Base-by-base conservation (phyloP, 1,140 invertebrate genomes). In the Steinernema khuongi region DNA sequence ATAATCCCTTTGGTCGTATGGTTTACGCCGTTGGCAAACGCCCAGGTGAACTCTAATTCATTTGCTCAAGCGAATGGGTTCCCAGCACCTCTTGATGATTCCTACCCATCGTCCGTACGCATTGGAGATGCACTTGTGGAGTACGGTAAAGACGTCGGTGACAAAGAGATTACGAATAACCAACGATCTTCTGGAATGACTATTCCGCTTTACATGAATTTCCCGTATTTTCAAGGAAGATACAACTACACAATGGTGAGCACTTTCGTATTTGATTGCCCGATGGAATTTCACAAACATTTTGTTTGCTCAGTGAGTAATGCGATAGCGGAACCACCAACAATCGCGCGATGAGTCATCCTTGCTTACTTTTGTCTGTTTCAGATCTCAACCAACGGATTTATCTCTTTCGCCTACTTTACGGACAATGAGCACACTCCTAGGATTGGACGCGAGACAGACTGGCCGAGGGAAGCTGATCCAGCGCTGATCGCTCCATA, bases 211-310 rank as follows among this genome's bases (percentile, higher is more conserved):
- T 73, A 76, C 44, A 75, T 36, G 28, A 68, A 70, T 26, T 75
- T 75, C 44, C 74, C 74, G n/a, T 76, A 67, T 31, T 76, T 76
- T 43, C 71, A 72, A 41, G 73, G 73, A 2, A 32, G 70, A 11
- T 74, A 74, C 43, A 74, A 74, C 26, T 74, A 74, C 73, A 74
- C 73, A 14, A 76, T 75, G 73, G 73, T 74, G 31, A 74, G 72
- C 29, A 14, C n/a, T 2, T 70, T 32, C 4, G 41, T 7, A 4
- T 22, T 17, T 70, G 28, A 30, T 44, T 72, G 19, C n/a, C 17
- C 70, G 18, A 30, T 72, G 2, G 28, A n/a, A 72, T 19, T 67
- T 70, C 66, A 72, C 66, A 70, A 30, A 71, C 29, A 19, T 30
- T 14, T 14, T 70, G 68, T 70, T 70, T 70, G 68, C 68, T 7